These are phyloP conservation scores for Oncorhynchus kisutch DNA, from an alignment of 2,113 vertebrate species.

Conservation along the genomic window DNA sequence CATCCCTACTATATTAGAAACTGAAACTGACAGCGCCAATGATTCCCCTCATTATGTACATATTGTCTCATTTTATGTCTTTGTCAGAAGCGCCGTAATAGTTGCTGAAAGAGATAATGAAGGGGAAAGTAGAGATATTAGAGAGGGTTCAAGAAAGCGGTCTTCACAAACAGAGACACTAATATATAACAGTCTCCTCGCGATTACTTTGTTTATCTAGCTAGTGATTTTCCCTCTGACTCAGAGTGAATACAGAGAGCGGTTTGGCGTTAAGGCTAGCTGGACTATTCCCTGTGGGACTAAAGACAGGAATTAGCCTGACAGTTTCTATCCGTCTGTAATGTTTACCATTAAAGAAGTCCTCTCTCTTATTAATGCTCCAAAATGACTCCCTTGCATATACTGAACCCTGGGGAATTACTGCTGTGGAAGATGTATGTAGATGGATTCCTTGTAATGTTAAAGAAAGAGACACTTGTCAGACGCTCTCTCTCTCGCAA, in stretches of 20 bases:
- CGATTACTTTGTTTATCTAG: conserved; percentile 60
- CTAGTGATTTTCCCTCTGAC: conserved; percentile 38
- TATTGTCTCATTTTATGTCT: conserved; percentile 59
- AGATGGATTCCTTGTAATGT: conserved; percentile 82
- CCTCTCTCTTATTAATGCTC: conserved; percentile 66
- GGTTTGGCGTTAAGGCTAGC: conserved; percentile 39
- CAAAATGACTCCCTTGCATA: conserved; percentile 85
- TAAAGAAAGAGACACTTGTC: conserved; percentile 83
- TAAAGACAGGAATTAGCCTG: conserved; percentile 73
- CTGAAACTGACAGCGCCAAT: conserved; percentile 54
- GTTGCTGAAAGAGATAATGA: conserved; percentile 55
- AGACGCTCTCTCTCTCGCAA: conserved; percentile 70
- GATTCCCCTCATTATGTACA: conserved; percentile 67
- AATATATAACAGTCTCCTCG: conserved; percentile 28
- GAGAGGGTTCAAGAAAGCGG: conserved; percentile 36
- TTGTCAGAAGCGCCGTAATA: conserved; percentile 32
- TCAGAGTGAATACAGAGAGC: conserved; percentile 53
- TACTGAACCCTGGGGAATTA: conserved; percentile 64
- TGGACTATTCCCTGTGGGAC: conserved; percentile 63
- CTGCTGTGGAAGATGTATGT: conserved; percentile 77
- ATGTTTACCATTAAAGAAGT: conserved; percentile 96
- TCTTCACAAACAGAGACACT: conserved; percentile 50
- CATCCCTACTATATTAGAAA: background rate
- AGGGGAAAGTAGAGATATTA: conserved; percentile 46
- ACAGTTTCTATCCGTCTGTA: conserved; percentile 81